These are phyloP conservation scores for Urocyon cinereoargenteus DNA, from an alignment of 2,797 vertebrate genomes.

Conservation along the genomic window DNA sequence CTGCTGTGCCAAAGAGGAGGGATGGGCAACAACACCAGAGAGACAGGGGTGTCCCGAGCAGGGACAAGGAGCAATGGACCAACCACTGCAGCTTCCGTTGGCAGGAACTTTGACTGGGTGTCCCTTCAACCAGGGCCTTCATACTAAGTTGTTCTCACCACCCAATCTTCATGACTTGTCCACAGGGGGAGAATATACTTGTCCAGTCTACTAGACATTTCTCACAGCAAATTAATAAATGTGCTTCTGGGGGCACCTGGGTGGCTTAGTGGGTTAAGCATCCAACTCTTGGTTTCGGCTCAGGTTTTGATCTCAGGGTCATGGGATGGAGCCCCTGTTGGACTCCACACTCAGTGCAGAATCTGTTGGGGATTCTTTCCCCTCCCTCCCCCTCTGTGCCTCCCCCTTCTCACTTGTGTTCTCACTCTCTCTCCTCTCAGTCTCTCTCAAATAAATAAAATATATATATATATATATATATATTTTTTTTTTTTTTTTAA, in stretches of 20 bases:
- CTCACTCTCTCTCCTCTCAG: too few relatives aligned
- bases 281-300: not conserved
- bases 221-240: not conserved
- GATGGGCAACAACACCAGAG: accelerated
- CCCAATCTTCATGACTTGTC: not conserved
- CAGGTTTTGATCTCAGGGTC: not conserved
- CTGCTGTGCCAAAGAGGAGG: not conserved
- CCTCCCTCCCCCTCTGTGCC: not conserved
- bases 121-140: not conserved
- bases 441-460: not conserved
- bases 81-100: not conserved
- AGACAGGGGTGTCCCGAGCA: not conserved
- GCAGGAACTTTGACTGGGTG: accelerated
- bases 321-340: not conserved
- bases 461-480: too few relatives aligned
- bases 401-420: not conserved
- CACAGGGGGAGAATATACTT: not conserved
- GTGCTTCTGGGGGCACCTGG: not conserved
- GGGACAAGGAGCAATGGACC: not conserved
- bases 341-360: not conserved
- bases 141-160: accelerated
- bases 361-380: not conserved
- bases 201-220: not conserved
- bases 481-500: too few relatives aligned
- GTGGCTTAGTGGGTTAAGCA: not conserved